Conservation (phyloP, 1,140 invertebrate species). For the Drosophila prosaltans region DNA sequence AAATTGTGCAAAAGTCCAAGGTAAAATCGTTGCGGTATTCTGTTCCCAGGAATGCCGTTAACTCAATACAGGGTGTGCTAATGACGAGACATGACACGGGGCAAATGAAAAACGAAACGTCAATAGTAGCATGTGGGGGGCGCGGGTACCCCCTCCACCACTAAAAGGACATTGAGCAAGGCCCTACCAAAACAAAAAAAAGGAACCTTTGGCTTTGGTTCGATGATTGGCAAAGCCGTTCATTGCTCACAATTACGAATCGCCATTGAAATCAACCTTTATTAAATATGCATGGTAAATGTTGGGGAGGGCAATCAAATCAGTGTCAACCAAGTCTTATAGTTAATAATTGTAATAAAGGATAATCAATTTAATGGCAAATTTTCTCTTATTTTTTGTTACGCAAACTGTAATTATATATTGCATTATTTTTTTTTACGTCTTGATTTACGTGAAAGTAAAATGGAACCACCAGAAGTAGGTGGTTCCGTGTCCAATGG, state of each 20-base stretch:
- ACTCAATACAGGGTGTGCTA: no score
- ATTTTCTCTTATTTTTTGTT: neutral
- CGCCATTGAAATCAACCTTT: no score
- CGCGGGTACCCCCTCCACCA: no score
- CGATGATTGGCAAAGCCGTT: no score
- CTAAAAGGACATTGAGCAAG: no score
- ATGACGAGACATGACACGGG: neutral
- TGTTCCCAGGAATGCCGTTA: neutral
- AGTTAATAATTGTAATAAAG: slow-evolving; percentile 6
- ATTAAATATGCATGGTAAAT: no score
- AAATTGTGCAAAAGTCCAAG: neutral
- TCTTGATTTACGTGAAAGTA: neutral
- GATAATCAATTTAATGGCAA: neutral
- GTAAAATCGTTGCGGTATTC: neutral
- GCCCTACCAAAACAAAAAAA: no score
- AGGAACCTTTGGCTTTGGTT: no score
- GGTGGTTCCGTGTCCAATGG: neutral
- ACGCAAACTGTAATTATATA: neutral
- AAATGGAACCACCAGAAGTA: neutral
- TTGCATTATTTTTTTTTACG: neutral
- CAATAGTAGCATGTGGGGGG: no score
- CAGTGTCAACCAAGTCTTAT: neutral
- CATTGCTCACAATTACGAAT: no score
- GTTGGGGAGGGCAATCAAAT: no score
- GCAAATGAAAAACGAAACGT: no score